Conservation (phyloP, 1,140 invertebrate genomes). For the Hormaphis cornu region DNA sequence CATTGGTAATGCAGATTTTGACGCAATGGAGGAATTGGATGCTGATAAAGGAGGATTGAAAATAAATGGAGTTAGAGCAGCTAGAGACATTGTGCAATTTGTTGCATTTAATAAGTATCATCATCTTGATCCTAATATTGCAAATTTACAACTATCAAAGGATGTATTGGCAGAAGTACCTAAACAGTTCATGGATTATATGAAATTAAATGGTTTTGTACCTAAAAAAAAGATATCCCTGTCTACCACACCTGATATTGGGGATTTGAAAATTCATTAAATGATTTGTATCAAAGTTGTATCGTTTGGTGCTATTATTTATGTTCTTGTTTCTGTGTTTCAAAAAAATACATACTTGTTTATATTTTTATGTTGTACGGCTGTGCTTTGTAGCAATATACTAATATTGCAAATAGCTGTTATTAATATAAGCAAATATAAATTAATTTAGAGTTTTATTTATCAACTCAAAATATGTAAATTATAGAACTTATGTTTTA, state of each 20-base stretch:
- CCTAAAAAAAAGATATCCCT: constrained; percentile 40
- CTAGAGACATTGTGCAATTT: constrained; percentile 45
- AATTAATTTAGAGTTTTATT: too few species aligned
- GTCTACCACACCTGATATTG: background rate
- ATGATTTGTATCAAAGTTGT: too few species aligned
- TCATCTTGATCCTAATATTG: constrained; percentile 34
- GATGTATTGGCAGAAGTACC: constrained; percentile 50
- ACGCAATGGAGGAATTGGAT: constrained; percentile 44
- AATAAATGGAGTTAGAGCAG: constrained; percentile 38
- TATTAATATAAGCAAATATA: too few species aligned
- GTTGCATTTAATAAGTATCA: constrained; percentile 42
- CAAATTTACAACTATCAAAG: constrained; percentile 38
- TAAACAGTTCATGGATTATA: constrained; percentile 51
- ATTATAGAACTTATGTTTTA: too few species aligned
- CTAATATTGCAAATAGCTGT: too few species aligned
- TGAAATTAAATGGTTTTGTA: constrained; percentile 48
- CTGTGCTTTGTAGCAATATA: too few species aligned
- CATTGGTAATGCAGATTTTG: constrained; percentile 47
- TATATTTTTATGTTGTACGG: too few species aligned
- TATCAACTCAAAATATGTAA: too few species aligned
- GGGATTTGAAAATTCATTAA: constrained; percentile 23
- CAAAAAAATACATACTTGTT: too few species aligned
- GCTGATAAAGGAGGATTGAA: constrained; percentile 42
- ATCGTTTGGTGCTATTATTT: too few species aligned
- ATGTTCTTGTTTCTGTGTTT: too few species aligned